phyloP scores from a whole-genome alignment of 2,797 vertebrate species.

The Meda fulgida region DNA sequence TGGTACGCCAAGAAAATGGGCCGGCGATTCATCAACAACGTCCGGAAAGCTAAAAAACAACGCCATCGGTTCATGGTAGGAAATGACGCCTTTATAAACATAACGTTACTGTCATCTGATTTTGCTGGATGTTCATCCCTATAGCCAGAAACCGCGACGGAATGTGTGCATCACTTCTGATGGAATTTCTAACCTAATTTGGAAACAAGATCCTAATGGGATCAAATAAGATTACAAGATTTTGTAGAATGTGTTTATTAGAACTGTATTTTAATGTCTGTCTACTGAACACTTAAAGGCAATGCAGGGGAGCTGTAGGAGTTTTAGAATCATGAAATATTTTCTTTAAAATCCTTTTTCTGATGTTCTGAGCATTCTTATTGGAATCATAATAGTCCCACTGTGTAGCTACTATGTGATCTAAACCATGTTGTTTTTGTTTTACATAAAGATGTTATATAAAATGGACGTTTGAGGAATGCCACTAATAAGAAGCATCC shows the following conservation, averaged over 20 bases:
- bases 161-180: neutral
- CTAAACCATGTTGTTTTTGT: neutral
- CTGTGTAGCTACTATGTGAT: neutral
- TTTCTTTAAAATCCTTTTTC: neutral
- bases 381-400: neutral
- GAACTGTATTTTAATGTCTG: neutral
- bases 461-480: neutral
- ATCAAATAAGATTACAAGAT: neutral
- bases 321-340: neutral
- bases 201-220: neutral
- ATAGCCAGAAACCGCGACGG: neutral
- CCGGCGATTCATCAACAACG: slow-evolving; percentile 79
- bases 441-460: neutral
- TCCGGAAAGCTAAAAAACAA: slow-evolving; percentile 77
- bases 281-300: neutral
- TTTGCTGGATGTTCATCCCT: slow-evolving; percentile 3
- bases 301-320: neutral
- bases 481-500: neutral
- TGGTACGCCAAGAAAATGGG: slow-evolving; percentile 86
- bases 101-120: neutral
- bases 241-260: neutral
- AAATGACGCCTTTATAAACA: neutral
- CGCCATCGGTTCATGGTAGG: slow-evolving; percentile 76
- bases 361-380: neutral
- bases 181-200: neutral